phyloP scores from a whole-genome alignment of 2,888 invertebrate species.

The Lasioglossum pauxillum region DNA sequence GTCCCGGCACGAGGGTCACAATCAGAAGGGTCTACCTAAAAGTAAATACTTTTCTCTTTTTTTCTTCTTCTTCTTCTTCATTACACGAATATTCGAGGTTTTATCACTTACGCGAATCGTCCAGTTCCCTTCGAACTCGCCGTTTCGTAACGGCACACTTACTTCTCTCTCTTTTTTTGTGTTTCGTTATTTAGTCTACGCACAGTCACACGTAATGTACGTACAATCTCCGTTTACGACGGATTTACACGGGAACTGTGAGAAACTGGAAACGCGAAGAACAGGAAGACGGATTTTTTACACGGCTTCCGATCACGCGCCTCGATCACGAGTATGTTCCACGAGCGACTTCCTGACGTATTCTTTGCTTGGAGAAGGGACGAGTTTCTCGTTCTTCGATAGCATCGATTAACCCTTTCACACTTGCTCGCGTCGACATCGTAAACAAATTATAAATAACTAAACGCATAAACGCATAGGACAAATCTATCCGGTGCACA shows the following conservation, averaged over 20 bases:
- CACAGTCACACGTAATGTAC: conserved; percentile 33
- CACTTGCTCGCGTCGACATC: not conserved
- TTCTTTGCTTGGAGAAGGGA: not conserved
- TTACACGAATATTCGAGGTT: conserved; percentile 57
- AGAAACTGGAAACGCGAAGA: conserved; percentile 65
- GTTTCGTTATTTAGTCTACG: conserved; percentile 35
- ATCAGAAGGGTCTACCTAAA: conserved; percentile 67
- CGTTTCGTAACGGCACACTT: conserved; percentile 50
- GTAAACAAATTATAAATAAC: not conserved
- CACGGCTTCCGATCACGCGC: conserved; percentile 28
- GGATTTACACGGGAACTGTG: conserved; percentile 53
- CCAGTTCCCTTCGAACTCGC: conserved; percentile 71
- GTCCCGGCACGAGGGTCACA: conserved; percentile 60
- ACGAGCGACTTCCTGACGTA: not conserved
- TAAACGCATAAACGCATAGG: no score
- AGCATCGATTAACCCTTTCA: not conserved
- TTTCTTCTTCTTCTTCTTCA: not conserved
- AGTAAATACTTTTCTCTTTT: conserved; percentile 32
- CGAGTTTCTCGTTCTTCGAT: not conserved
- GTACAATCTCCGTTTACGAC: conserved; percentile 21
- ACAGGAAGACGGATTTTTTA: conserved; percentile 67
- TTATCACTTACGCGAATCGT: conserved; percentile 64
- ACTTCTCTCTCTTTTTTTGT: conserved; percentile 5
- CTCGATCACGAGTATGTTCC: not conserved
- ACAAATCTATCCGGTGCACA: no score